These are phyloP conservation scores for Hydropsyche tenuis DNA, from an alignment of 1,140 invertebrate genomes.

Conservation along the genomic window DNA sequence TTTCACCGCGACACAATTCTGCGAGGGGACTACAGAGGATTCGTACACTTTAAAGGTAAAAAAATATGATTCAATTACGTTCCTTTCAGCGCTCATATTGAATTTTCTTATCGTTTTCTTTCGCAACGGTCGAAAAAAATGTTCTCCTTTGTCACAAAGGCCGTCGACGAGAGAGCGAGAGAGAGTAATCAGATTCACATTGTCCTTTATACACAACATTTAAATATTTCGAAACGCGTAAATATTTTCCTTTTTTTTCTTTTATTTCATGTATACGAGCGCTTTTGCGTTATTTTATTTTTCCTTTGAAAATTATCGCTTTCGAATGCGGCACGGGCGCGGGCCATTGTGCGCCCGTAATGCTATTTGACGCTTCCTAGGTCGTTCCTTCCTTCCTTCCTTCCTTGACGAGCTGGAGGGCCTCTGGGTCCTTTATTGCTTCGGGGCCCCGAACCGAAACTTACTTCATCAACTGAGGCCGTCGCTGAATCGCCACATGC, in stretches of 20 bases:
- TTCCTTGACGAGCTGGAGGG: constrained; percentile 12
- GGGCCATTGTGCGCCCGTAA: neutral
- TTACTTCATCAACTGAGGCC: constrained; percentile 30
- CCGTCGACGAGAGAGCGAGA: neutral
- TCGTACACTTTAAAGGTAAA: neutral
- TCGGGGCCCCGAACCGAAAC: constrained; percentile 5
- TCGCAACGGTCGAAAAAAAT: neutral
- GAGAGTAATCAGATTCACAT: constrained; percentile 16
- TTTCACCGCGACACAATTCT: too few species aligned
- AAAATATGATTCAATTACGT: constrained; percentile 18
- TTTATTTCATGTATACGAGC: neutral
- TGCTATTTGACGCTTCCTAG: constrained; percentile 35
- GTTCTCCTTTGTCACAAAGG: neutral
- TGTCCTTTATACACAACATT: constrained; percentile 16
- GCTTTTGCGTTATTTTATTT: too few species aligned
- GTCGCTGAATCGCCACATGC: constrained; percentile 5
- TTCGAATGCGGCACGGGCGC: neutral
- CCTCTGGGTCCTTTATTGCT: constrained; percentile 26
- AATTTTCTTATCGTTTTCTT: constrained; percentile 17
- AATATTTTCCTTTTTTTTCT: neutral
- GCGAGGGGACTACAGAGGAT: neutral
- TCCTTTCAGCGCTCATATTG: constrained; percentile 10
- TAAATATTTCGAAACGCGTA: neutral
- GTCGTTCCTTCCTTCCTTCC: constrained; percentile 30
- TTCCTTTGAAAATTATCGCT: neutral